phyloP scores from a whole-genome alignment of 2,113 vertebrate species.

The Centropus bengalensis region DNA sequence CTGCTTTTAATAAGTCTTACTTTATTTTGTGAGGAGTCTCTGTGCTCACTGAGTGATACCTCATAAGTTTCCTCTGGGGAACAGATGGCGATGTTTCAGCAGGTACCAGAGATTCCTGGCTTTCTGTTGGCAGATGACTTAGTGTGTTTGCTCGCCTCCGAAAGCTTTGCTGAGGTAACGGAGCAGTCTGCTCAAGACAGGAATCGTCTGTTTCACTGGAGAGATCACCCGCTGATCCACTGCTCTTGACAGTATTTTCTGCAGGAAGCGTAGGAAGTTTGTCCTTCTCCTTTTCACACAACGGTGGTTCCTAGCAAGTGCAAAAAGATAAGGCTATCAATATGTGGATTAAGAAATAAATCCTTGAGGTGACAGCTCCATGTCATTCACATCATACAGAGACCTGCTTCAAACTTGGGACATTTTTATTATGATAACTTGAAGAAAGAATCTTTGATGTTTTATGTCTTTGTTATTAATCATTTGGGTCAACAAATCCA shows the following conservation, averaged over 20 bases:
- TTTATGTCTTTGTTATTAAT: background rate
- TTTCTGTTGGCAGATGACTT: conserved; percentile 83
- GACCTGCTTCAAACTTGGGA: background rate
- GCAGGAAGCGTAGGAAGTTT: background rate
- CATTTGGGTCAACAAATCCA: background rate
- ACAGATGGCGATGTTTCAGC: conserved; percentile 70
- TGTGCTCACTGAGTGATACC: conserved; percentile 97
- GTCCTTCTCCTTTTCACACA: conserved; percentile 59
- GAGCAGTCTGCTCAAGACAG: conserved; percentile 4
- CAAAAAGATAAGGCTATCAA: background rate
- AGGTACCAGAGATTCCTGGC: conserved; percentile 49
- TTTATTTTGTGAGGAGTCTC: conserved; percentile 91
- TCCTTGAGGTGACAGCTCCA: background rate
- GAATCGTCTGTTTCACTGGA: conserved; percentile 67
- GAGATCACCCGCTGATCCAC: conserved; percentile 85
- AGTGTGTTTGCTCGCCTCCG: conserved; percentile 89
- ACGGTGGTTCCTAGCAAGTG: conserved; percentile 45
- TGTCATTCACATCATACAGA: background rate
- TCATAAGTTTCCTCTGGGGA: conserved; percentile 89
- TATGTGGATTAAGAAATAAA: background rate
- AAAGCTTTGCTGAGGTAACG: conserved; percentile 76
- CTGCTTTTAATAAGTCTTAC: conserved; percentile 76
- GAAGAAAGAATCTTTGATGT: background rate
- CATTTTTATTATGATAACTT: background rate
- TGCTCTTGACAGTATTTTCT: conserved; percentile 69